Conservation (phyloP, 1,140 invertebrate genomes). For the Polypedilum vanderplanki region DNA sequence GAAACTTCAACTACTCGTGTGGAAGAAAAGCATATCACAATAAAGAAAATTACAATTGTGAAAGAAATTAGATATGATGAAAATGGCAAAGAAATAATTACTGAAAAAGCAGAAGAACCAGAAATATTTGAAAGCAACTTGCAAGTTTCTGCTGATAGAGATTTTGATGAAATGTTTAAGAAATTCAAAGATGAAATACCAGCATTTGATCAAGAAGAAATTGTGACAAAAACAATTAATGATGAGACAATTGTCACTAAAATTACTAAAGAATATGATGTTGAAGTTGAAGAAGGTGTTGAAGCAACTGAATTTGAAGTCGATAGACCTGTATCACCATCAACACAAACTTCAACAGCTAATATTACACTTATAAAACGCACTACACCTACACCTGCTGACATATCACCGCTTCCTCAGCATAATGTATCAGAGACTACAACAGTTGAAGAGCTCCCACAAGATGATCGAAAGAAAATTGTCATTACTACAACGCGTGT, state of each 20-base stretch:
- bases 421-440: background rate
- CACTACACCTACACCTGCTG: background rate
- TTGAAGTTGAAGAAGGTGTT: background rate
- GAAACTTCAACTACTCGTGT: background rate
- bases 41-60: background rate
- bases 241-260: background rate
- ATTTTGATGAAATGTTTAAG: background rate
- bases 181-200: constrained; percentile 6
- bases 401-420: background rate
- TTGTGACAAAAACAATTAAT: background rate
- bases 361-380: background rate
- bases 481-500: background rate
- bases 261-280: background rate
- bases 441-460: background rate
- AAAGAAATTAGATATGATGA: background rate
- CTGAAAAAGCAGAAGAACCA: background rate
- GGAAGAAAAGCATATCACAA: background rate
- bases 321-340: background rate
- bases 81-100: background rate
- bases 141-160: background rate
- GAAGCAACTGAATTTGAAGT: background rate
- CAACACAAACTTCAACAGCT: background rate
- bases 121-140: constrained; percentile 7
- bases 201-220: background rate
- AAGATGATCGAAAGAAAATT: background rate